A percentile compares a stretch with the other conserved stretches of the same genome.
Conservation (phyloP, 1,140 invertebrate genomes). For the Capitella teleta region DNA sequence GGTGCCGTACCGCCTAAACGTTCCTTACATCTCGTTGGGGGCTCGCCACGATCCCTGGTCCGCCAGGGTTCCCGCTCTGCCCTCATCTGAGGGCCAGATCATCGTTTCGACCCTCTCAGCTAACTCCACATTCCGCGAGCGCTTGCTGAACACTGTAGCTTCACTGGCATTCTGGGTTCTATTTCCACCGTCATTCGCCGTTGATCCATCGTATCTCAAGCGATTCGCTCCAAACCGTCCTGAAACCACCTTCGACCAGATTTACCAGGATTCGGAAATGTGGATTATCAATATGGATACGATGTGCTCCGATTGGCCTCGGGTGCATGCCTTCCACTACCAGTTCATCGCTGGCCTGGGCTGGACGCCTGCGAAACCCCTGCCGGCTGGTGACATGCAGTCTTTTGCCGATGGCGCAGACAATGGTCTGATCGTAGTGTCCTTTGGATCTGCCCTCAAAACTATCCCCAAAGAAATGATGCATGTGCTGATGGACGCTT, state of each 20-base stretch:
- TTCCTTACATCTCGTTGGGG: conserved; percentile 5
- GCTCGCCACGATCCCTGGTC: conserved; percentile 1
- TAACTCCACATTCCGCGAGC: conserved; percentile 1
- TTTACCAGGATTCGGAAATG: conserved; percentile 2
- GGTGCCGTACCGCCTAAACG: conserved; percentile 3
- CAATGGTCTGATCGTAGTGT: conserved; percentile 6
- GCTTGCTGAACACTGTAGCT: conserved; percentile 35
- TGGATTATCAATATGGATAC: not conserved
- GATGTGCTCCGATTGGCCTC: conserved; percentile 2
- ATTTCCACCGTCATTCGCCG: not conserved
- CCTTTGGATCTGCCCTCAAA: conserved; percentile 4
- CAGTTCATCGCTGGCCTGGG: conserved; percentile 5
- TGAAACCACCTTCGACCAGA: not conserved
- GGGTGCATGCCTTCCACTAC: not conserved
- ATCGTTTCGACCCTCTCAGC: not conserved
- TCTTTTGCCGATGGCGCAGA: not conserved
- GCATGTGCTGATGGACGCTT: conserved; percentile 36
- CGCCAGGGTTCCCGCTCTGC: conserved; percentile 1
- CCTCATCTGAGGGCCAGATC: not conserved
- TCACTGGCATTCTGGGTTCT: not conserved
- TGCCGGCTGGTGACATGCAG: conserved; percentile 5
- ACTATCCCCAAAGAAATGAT: conserved; percentile 7
- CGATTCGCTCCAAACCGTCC: not conserved
- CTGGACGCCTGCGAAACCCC: not conserved
- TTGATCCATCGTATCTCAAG: not conserved